Percentiles rank a stretch among this genome's conserved stretches.
Evolutionary conservation across 2,888 invertebrate species (phyloP).

Genomic region (Ganaspis brasiliensis): DNA sequence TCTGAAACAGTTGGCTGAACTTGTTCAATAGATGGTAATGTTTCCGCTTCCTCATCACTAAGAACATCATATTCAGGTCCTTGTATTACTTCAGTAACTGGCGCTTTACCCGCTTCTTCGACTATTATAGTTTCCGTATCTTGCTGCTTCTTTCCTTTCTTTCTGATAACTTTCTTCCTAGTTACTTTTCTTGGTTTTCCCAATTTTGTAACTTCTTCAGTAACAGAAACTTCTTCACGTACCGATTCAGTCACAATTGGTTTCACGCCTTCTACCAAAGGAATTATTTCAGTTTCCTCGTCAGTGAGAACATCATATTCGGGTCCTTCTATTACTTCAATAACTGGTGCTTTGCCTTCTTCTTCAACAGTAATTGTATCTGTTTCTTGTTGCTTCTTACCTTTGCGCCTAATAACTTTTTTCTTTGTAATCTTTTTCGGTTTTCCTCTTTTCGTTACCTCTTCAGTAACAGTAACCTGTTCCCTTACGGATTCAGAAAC

Average conservation of each 20-base stretch:
- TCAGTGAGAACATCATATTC: slow-evolving; percentile 65
- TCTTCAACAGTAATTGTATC: slow-evolving; percentile 70
- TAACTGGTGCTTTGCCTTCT: slow-evolving; percentile 67
- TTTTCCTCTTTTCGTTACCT: slow-evolving; percentile 70
- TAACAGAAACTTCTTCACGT: slow-evolving; percentile 36
- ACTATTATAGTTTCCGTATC: too few relatives aligned
- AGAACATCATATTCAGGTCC: too few relatives aligned
- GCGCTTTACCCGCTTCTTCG: too few relatives aligned
- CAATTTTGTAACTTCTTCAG: slow-evolving; percentile 55
- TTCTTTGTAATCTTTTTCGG: slow-evolving; percentile 63
- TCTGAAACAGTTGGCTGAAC: neutral
- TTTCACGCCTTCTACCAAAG: slow-evolving; percentile 76
- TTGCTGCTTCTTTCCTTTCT: too few relatives aligned
- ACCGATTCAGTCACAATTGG: slow-evolving; percentile 67
- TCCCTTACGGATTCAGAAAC: slow-evolving; percentile 67
- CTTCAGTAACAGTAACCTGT: slow-evolving; percentile 67
- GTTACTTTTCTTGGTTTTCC: slow-evolving; percentile 67
- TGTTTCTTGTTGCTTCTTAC: slow-evolving; percentile 53
- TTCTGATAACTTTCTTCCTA: slow-evolving; percentile 77
- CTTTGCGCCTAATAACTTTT: slow-evolving; percentile 59
- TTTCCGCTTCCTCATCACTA: too few relatives aligned
- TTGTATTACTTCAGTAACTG: too few relatives aligned
- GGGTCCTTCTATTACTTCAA: slow-evolving; percentile 64
- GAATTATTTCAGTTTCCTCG: slow-evolving; percentile 73
- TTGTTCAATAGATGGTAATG: too few relatives aligned